phyloP scores from a whole-genome alignment of 2,113 vertebrate genomes.

The Petromus typicus region DNA sequence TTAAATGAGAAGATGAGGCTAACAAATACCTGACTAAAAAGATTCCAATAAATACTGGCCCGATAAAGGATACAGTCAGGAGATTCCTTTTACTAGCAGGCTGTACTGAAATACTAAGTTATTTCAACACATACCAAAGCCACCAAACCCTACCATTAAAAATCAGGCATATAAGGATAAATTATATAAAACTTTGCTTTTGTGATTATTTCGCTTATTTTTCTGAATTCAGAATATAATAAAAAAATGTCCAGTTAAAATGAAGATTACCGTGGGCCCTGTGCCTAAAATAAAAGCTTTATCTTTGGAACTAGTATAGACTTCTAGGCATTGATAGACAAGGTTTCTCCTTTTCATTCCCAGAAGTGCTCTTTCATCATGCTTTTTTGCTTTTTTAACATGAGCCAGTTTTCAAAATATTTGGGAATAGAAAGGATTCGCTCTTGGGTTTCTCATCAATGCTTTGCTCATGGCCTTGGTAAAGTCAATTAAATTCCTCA shows the following conservation, averaged over 20 bases:
- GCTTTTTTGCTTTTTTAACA: background rate
- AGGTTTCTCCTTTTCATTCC: slow-evolving; percentile 51
- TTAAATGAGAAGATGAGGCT: background rate
- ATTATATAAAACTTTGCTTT: background rate
- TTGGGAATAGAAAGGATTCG: slow-evolving; percentile 54
- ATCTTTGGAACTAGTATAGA: slow-evolving; percentile 45
- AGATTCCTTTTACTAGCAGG: background rate
- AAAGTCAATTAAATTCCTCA: slow-evolving; percentile 61
- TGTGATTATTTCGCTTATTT: slow-evolving; percentile 11
- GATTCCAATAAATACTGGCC: background rate
- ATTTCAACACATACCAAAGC: background rate
- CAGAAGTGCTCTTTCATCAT: slow-evolving; percentile 66
- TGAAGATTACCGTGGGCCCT: slow-evolving; percentile 24
- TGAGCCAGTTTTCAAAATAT: slow-evolving; percentile 67
- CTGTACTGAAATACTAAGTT: background rate
- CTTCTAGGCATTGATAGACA: slow-evolving; percentile 58
- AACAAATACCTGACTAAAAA: background rate
- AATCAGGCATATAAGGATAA: background rate
- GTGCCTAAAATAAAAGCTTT: slow-evolving; percentile 46
- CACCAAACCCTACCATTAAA: background rate
- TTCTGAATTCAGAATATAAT: slow-evolving; percentile 27
- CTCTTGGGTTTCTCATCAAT: slow-evolving; percentile 49
- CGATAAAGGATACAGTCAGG: background rate
- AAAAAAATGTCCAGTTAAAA: slow-evolving; percentile 5
- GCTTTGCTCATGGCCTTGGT: slow-evolving; percentile 66